These are phyloP conservation scores for Apteryx owenii DNA, from an alignment of 2,113 vertebrate species.

Conservation along the genomic window DNA sequence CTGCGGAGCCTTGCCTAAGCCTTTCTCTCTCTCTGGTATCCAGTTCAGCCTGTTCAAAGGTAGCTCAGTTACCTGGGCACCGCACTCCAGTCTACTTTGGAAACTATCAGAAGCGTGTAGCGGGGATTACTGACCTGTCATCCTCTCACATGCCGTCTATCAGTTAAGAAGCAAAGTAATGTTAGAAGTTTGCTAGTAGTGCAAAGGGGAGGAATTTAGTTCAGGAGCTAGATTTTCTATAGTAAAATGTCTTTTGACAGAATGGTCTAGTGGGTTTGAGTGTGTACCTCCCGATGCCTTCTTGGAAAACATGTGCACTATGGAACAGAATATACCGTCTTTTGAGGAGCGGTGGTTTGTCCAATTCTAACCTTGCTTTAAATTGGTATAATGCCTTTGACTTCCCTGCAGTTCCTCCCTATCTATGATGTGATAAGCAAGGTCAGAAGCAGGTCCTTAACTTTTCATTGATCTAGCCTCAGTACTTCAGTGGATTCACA, in stretches of 20 bases:
- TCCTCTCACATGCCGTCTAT: neutral
- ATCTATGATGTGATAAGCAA: neutral
- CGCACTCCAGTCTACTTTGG: neutral
- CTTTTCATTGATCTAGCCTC: neutral
- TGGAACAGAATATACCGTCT: neutral
- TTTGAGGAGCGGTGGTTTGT: neutral
- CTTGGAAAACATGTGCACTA: neutral
- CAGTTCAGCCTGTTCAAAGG: neutral
- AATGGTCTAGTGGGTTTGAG: neutral
- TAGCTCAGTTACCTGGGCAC: neutral
- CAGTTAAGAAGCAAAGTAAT: neutral
- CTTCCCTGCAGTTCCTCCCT: neutral
- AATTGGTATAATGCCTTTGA: neutral
- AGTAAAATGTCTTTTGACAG: neutral
- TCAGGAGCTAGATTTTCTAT: neutral
- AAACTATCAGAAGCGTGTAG: neutral
- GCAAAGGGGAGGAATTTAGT: neutral
- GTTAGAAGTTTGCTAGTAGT: neutral
- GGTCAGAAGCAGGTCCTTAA: neutral
- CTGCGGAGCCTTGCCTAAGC: neutral
- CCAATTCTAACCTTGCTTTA: neutral
- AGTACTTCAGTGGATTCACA: neutral
- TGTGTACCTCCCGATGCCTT: neutral
- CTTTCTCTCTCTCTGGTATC: neutral
- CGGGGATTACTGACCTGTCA: neutral